Conservation (phyloP, 1,140 invertebrate genomes). For the Anastrepha ludens region DNA sequence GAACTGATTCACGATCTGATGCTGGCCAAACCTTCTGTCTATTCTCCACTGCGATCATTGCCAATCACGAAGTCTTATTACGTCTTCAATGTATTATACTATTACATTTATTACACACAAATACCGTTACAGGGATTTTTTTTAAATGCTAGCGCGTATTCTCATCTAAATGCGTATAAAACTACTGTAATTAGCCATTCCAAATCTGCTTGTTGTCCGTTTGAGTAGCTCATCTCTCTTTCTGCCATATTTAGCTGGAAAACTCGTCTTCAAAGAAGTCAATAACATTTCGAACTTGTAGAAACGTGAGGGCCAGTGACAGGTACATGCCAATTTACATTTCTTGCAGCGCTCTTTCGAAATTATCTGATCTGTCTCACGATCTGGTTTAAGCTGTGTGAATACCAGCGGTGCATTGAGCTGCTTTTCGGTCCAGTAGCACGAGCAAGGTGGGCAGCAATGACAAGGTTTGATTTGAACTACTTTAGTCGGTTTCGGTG, state of each 20-base stretch:
- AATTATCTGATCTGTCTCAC: background rate
- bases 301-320: conserved; percentile 49
- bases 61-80: too few species aligned
- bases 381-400: background rate
- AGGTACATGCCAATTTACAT: conserved; percentile 46
- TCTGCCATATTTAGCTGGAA: conserved; percentile 52
- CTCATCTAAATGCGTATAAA: too few species aligned
- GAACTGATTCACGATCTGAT: too few species aligned
- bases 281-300: conserved; percentile 31
- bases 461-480: background rate
- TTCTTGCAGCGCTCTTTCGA: background rate
- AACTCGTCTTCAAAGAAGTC: background rate
- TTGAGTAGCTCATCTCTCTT: background rate
- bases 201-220: too few species aligned
- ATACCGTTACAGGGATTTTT: too few species aligned
- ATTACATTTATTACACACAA: too few species aligned
- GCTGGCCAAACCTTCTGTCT: too few species aligned
- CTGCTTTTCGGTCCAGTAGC: background rate
- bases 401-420: background rate
- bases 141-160: too few species aligned
- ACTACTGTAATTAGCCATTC: too few species aligned
- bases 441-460: background rate
- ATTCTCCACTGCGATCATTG: too few species aligned
- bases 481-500: background rate
- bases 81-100: too few species aligned